A percentile compares a stretch with the other conserved stretches of the same genome.
Evolutionary conservation across 2,797 vertebrate genomes (phyloP).

Genomic region (Melanogrammus aeglefinus): DNA sequence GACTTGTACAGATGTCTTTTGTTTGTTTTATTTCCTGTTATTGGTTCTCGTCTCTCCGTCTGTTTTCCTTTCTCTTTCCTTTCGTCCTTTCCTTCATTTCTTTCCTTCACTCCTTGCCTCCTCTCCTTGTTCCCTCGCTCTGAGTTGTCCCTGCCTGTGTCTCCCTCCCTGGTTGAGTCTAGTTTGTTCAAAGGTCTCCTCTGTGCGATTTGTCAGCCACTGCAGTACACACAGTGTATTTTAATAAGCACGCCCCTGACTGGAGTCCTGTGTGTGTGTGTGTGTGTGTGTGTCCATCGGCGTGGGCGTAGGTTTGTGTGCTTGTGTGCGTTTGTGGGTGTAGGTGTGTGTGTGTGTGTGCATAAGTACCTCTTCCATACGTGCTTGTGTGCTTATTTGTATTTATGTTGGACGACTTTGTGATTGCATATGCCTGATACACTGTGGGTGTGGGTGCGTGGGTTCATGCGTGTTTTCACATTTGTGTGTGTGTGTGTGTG

Average conservation of each 20-base stretch:
- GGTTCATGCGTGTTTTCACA: slow-evolving; percentile 35
- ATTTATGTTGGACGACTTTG: slow-evolving; percentile 15
- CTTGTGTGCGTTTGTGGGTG: background rate
- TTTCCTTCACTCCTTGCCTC: slow-evolving; percentile 30
- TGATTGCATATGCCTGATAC: background rate
- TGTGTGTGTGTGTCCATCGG: background rate
- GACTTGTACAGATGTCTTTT: background rate
- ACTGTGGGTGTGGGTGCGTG: slow-evolving; percentile 30
- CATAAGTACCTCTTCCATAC: background rate
- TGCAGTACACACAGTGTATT: slow-evolving; percentile 31
- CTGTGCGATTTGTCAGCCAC: slow-evolving; percentile 45
- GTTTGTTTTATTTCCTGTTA: background rate
- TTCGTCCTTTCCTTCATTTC: slow-evolving; percentile 22
- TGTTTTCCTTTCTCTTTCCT: slow-evolving; percentile 20
- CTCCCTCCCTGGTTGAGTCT: slow-evolving; percentile 17
- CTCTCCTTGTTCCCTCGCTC: background rate
- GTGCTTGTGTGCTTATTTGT: background rate
- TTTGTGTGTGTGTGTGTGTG: slow-evolving; percentile 29
- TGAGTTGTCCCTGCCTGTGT: slow-evolving; percentile 7
- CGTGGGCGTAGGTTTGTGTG: slow-evolving; percentile 1
- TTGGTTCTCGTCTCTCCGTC: slow-evolving; percentile 21
- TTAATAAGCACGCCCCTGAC: slow-evolving; percentile 41
- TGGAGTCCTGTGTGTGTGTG: slow-evolving; percentile 1
- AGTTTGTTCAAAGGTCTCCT: slow-evolving; percentile 41
- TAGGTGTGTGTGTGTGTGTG: slow-evolving; percentile 2